Evolutionary conservation across 2,888 invertebrate genomes (phyloP).

Genomic region (Phortica okadai): DNA sequence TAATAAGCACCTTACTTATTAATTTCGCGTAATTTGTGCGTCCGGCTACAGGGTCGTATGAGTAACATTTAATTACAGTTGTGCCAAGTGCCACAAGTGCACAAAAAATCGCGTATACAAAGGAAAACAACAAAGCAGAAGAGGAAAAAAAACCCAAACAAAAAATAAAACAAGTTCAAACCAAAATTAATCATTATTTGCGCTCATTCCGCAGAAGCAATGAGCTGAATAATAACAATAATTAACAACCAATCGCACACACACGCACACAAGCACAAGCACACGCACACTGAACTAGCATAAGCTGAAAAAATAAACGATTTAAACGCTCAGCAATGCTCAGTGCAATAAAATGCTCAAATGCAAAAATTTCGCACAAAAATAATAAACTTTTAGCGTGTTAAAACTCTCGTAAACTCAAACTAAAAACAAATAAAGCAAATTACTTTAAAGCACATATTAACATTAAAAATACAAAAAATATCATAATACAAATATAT

Average conservation of each 20-base stretch:
- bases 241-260: constrained; percentile 60
- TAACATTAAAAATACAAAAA: constrained; percentile 45
- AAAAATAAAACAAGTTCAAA: constrained; percentile 47
- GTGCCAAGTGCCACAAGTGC: constrained; percentile 2
- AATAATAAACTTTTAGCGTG: constrained; percentile 56
- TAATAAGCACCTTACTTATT: constrained; percentile 56
- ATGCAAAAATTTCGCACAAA: constrained; percentile 16
- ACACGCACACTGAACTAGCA: constrained; percentile 50
- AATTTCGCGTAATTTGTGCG: constrained; percentile 63
- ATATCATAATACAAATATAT: constrained; percentile 55
- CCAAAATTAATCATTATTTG: constrained; percentile 61
- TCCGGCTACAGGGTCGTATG: constrained; percentile 66
- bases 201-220: constrained; percentile 52
- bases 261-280: constrained; percentile 22
- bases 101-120: constrained; percentile 26
- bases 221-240: constrained; percentile 67
- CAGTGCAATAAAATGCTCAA: constrained; percentile 11
- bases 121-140: constrained; percentile 44
- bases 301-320: constrained; percentile 2
- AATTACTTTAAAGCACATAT: constrained; percentile 11
- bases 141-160: constrained; percentile 47
- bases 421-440: too few species aligned
- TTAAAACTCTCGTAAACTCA: constrained; percentile 62
- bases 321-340: neutral
- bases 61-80: constrained; percentile 65